A percentile compares a stretch with the other conserved stretches of the same genome.
phyloP scores from a whole-genome alignment of 2,113 vertebrate species.

The Hydrolagus affinis region DNA sequence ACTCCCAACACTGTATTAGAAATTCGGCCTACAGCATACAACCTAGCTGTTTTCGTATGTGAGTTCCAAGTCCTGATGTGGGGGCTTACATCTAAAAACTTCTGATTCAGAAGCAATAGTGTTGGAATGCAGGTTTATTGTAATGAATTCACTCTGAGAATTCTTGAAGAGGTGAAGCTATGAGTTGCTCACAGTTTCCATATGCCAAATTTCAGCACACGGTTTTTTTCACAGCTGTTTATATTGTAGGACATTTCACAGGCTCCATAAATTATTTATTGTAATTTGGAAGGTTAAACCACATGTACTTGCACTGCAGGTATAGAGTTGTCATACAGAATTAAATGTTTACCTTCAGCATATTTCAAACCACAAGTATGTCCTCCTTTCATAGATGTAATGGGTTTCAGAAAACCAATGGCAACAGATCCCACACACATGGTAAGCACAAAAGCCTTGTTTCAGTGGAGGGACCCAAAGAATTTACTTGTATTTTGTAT shows the following conservation, averaged over 20 bases:
- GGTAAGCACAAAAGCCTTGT: slow-evolving; percentile 37
- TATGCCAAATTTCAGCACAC: slow-evolving; percentile 23
- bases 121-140: slow-evolving; percentile 36
- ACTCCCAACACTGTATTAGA: slow-evolving; percentile 37
- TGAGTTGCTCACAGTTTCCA: slow-evolving; percentile 35
- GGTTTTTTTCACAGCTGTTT: slow-evolving; percentile 36
- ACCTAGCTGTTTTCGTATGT: slow-evolving; percentile 45
- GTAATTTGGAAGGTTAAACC: slow-evolving; percentile 43
- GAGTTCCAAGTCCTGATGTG: slow-evolving; percentile 37
- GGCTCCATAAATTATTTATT: slow-evolving; percentile 41
- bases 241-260: slow-evolving; percentile 38
- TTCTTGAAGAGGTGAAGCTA: slow-evolving; percentile 35
- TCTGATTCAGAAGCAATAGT: slow-evolving; percentile 38
- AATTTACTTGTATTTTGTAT: not conserved
- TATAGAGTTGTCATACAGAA: slow-evolving; percentile 35
- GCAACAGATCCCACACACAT: slow-evolving; percentile 37
- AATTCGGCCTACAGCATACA: slow-evolving; percentile 43
- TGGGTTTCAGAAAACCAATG: slow-evolving; percentile 36
- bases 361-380: slow-evolving; percentile 35
- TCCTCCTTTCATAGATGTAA: slow-evolving; percentile 21
- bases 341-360: slow-evolving; percentile 38
- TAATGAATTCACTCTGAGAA: slow-evolving; percentile 44
- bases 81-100: slow-evolving; percentile 29
- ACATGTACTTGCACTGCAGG: slow-evolving; percentile 33
- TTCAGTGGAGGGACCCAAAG: slow-evolving; percentile 31